phyloP scores from a whole-genome alignment of 2,113 vertebrate species.

The Trichomycterus rosablanca region DNA sequence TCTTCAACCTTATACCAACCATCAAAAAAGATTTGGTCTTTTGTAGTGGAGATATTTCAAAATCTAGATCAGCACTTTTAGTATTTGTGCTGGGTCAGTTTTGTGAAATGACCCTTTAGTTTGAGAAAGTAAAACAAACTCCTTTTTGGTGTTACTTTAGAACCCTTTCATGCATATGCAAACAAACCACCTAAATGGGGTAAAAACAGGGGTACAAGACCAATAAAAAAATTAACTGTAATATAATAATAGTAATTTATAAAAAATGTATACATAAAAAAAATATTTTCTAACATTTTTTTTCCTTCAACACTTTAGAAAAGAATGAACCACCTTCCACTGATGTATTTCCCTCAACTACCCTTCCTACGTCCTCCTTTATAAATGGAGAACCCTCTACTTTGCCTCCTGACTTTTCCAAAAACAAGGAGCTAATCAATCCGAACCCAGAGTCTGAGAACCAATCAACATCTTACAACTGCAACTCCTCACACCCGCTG shows the following conservation, averaged over 20 bases:
- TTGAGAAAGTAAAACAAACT: too few relatives aligned
- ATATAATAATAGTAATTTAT: background rate
- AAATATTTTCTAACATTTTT: background rate
- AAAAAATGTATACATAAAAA: background rate
- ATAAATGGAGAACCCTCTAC: conserved; percentile 65
- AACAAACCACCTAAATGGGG: too few relatives aligned
- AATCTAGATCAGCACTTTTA: too few relatives aligned
- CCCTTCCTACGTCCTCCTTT: conserved; percentile 60
- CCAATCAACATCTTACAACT: conserved; percentile 53
- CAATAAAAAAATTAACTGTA: background rate
- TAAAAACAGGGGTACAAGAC: too few relatives aligned
- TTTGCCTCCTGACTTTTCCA: conserved; percentile 57
- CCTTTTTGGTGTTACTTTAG: too few relatives aligned
- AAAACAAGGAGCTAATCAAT: conserved; percentile 43
- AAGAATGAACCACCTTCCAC: conserved; percentile 63
- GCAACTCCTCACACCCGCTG: conserved; percentile 63
- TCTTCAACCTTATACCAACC: too few relatives aligned
- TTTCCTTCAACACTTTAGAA: conserved; percentile 53
- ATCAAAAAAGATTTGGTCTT: too few relatives aligned
- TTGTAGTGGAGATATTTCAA: too few relatives aligned
- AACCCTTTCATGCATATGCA: too few relatives aligned
- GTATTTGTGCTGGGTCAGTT: too few relatives aligned
- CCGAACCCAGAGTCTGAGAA: conserved; percentile 51
- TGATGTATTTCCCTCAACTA: conserved; percentile 60
- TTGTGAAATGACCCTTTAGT: too few relatives aligned